These are phyloP conservation scores for Neelides folsomi DNA, from an alignment of 2,888 invertebrate genomes.

Conservation along the genomic window DNA sequence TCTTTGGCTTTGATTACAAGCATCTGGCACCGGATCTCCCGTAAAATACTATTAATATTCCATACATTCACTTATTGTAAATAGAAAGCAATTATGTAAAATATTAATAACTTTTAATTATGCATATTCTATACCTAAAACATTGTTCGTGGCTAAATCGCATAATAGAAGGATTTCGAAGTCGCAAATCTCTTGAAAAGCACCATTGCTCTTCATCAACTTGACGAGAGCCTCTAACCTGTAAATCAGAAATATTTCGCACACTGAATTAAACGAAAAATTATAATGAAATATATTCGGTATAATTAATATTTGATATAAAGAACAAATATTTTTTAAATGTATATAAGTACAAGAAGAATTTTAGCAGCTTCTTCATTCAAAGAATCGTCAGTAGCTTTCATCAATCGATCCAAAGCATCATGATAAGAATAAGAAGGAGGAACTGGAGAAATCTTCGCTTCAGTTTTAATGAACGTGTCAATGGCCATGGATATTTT, in stretches of 20 bases:
- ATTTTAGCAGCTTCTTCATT: conserved; percentile 22
- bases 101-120: too few species aligned
- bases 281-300: not conserved
- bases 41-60: conserved; percentile 37
- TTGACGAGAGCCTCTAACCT: conserved; percentile 21
- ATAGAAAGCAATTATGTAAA: not conserved
- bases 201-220: conserved; percentile 20
- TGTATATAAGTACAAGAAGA: conserved; percentile 15
- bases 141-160: conserved; percentile 47
- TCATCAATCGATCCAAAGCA: conserved; percentile 37
- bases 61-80: too few species aligned
- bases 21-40: conserved; percentile 37
- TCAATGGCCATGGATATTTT: conserved; percentile 38
- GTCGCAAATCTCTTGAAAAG: conserved; percentile 32
- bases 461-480: conserved; percentile 35
- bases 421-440: conserved; percentile 40
- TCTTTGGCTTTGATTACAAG: conserved; percentile 36
- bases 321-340: not conserved
- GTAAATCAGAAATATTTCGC: too few species aligned
- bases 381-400: conserved; percentile 18
- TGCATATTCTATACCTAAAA: too few species aligned
- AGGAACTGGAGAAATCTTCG: conserved; percentile 34
- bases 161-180: conserved; percentile 35
- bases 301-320: not conserved
- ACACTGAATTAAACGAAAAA: too few species aligned